These are phyloP conservation scores for Syncerus caffer DNA, from an alignment of 2,797 vertebrate genomes.

Conservation along the genomic window DNA sequence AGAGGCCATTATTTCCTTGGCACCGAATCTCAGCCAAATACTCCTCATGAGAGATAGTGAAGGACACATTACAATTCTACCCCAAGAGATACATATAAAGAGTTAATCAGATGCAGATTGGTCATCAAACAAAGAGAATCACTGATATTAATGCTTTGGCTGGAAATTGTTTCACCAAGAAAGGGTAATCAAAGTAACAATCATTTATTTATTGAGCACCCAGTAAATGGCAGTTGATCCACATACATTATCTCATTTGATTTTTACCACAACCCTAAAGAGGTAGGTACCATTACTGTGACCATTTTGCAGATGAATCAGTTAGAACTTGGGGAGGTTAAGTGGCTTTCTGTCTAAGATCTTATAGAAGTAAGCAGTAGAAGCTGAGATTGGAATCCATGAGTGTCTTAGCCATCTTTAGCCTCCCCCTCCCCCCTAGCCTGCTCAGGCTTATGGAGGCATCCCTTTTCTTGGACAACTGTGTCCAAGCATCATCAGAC, in stretches of 20 bases:
- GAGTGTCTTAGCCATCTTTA: not conserved
- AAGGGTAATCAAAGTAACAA: constrained; percentile 62
- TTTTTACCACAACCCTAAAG: not conserved
- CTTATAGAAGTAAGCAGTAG: not conserved
- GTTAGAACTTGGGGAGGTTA: not conserved
- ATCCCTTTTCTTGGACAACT: not conserved
- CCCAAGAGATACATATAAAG: constrained; percentile 54
- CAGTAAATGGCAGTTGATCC: constrained; percentile 42
- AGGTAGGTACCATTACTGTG: constrained; percentile 18
- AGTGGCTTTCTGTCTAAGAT: not conserved
- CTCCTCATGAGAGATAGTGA: constrained; percentile 41
- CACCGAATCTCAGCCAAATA: constrained; percentile 48
- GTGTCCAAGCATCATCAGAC: not conserved
- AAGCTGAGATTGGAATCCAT: not conserved
- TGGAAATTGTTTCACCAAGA: constrained; percentile 59
- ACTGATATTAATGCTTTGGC: constrained; percentile 59
- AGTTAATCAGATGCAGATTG: constrained; percentile 65
- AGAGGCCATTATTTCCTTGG: constrained; percentile 45
- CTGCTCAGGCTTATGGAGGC: not conserved
- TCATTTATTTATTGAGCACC: constrained; percentile 44
- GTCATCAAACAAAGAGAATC: constrained; percentile 59
- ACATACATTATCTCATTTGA: constrained; percentile 46
- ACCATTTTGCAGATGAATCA: constrained; percentile 51
- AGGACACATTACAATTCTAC: constrained; percentile 51
- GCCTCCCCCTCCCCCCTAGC: fast-evolving